Base-by-base conservation (phyloP, 1,140 invertebrate species). In the Nymphalis io region DNA sequence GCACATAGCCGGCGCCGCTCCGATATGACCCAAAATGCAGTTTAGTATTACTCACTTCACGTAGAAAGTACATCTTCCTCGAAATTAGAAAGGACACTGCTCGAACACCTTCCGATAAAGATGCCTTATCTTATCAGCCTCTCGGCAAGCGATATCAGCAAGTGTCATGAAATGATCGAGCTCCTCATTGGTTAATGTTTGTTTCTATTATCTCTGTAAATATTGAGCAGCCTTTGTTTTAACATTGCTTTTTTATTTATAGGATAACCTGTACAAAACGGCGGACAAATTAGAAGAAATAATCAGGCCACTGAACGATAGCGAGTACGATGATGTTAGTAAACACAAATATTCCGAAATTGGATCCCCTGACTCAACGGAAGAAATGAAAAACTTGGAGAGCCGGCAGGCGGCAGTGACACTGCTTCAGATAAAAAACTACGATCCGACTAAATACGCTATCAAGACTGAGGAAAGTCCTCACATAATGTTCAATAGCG, bases 371-470 rank as follows among this genome's bases (percentile, higher is more conserved):
- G 92, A 92, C 74, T 92, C 92, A 1, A 92, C 91, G 11, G 92
- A 92, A 51, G 92, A 92, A 72, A 91, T 92, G 90, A 92, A 92
- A 70, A 92, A 92, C 61, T 75, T 92, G 38, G 92, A 92, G 78
- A 92, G 91, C 70, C 81, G 92, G 67, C 89, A 92, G 75, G 92
- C 92, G 70, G 92, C 92, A 42, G 92, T 91, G 20, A 91, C 92
- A 69, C 78, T 92, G 15, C 73, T 92, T 39, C 91, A 92, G 68
- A 92, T 92, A 53, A 92, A 92, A 79, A 92, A 92, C 74, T 88
- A 92, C 78, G 92, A 92, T 68, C 91, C 91, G 27, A 86, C 73
- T 60, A 92, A 92, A 78, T 92, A 92, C 74, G 81, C 78, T 38
- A 81, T 90, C 21, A 91, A 92, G 76, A 57, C 75, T 57, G 90